Percentiles rank a stretch among this genome's conserved stretches.
Conservation (phyloP, 2,888 invertebrate genomes). For the Nemotelus pantherinus region DNA sequence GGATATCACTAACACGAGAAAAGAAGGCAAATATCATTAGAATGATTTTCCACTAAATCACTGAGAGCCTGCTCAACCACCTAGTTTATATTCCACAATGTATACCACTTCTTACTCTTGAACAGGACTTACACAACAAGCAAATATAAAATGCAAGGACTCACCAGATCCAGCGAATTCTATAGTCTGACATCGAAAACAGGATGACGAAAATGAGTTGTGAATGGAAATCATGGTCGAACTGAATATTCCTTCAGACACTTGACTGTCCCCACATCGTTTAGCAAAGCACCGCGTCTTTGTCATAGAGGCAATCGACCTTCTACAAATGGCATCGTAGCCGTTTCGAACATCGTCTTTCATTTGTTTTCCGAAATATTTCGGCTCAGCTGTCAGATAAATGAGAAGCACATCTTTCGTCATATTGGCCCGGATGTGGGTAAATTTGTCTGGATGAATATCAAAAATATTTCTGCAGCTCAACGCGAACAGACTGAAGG, state of each 20-base stretch:
- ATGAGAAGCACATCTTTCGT: slow-evolving; percentile 44
- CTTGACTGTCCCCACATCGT: slow-evolving; percentile 18
- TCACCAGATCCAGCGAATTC: neutral
- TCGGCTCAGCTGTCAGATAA: slow-evolving; percentile 33
- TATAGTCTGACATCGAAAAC: slow-evolving; percentile 5
- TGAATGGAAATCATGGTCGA: slow-evolving; percentile 29
- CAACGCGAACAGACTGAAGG: neutral
- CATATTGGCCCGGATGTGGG: slow-evolving; percentile 48
- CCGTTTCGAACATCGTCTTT: neutral
- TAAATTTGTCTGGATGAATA: slow-evolving; percentile 47
- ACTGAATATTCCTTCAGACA: neutral
- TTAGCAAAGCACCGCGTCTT: neutral
- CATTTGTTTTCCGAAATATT: slow-evolving; percentile 31
- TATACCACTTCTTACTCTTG: neutral
- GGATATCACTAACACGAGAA: too few relatives aligned
- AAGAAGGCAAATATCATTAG: too few relatives aligned
- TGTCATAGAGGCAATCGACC: neutral
- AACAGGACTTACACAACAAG: neutral
- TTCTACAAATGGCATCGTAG: neutral
- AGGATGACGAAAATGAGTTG: slow-evolving; percentile 42
- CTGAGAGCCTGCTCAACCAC: too few relatives aligned
- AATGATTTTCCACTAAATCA: too few relatives aligned
- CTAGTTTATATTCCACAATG: neutral
- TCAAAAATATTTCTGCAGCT: neutral
- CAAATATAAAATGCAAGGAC: neutral